Evolutionary conservation across 2,113 vertebrate species (phyloP).

Genomic region (Brachypodius melanocephalos): DNA sequence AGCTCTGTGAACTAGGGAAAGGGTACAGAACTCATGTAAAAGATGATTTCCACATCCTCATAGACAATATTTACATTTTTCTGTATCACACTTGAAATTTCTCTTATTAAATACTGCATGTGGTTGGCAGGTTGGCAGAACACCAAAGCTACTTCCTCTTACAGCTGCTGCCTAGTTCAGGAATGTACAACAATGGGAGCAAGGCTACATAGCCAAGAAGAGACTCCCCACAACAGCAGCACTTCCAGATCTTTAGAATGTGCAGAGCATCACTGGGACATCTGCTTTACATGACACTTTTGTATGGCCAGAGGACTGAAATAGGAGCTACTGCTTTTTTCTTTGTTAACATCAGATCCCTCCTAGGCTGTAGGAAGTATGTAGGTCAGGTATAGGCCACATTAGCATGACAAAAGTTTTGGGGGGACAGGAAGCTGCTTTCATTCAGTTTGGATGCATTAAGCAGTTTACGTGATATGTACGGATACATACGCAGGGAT

Average conservation of each 20-base stretch:
- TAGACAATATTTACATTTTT: not conserved
- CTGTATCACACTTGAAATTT: not conserved
- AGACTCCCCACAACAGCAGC: not conserved
- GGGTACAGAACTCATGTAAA: not conserved
- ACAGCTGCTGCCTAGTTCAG: constrained; percentile 55
- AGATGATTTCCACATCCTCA: not conserved
- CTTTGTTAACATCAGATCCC: constrained; percentile 4
- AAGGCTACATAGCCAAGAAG: not conserved
- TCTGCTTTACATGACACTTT: not conserved
- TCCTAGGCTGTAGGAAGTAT: not conserved
- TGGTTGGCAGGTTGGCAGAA: not conserved
- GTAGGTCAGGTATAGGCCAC: not conserved
- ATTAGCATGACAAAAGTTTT: constrained; percentile 24
- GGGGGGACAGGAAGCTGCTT: fast-evolving
- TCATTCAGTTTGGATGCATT: not conserved
- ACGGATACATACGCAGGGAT: not conserved
- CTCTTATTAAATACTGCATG: not conserved
- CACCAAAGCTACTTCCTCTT: constrained; percentile 43
- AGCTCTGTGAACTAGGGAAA: not conserved
- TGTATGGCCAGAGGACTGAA: not conserved
- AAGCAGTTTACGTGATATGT: not conserved
- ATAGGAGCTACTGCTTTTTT: not conserved
- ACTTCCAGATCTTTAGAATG: not conserved
- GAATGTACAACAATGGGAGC: not conserved
- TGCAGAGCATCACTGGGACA: not conserved